These are phyloP conservation scores for Zaprionus bogoriensis DNA, from an alignment of 2,888 invertebrate species.

Conservation along the genomic window DNA sequence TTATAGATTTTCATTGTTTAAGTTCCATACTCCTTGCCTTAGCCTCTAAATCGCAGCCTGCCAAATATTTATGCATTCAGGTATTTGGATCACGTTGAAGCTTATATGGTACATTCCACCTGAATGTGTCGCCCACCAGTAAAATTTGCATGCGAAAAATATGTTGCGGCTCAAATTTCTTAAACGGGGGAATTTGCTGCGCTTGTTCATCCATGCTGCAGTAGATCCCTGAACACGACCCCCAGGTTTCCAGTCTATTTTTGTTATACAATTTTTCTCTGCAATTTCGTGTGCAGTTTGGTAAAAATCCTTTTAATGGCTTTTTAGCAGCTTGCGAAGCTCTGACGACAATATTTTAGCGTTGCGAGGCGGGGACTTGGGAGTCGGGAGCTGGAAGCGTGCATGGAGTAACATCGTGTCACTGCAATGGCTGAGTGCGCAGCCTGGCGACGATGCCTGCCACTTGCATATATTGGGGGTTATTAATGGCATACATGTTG, in stretches of 20 bases:
- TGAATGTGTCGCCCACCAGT: slow-evolving; percentile 4
- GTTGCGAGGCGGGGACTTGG: not conserved
- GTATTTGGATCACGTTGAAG: not conserved
- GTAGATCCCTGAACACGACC: not conserved
- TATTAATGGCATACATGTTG: slow-evolving; percentile 60
- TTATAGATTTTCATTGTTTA: too few species aligned
- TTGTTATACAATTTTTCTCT: slow-evolving; percentile 20
- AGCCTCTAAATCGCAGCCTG: not conserved
- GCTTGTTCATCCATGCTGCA: too few species aligned
- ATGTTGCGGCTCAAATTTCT: slow-evolving; percentile 18
- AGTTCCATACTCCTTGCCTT: too few species aligned
- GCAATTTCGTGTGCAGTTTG: slow-evolving; percentile 34
- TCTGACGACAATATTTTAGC: slow-evolving; percentile 58
- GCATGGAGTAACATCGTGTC: too few species aligned
- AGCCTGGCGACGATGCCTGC: slow-evolving; percentile 40
- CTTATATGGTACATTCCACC: not conserved
- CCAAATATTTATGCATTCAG: not conserved
- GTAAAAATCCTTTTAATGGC: slow-evolving; percentile 43
- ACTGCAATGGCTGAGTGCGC: slow-evolving; percentile 32
- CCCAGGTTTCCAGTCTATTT: slow-evolving; percentile 10
- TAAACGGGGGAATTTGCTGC: not conserved
- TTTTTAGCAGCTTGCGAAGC: slow-evolving; percentile 54
- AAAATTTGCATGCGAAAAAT: slow-evolving; percentile 37
- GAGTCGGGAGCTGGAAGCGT: slow-evolving; percentile 6
- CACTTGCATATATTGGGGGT: slow-evolving; percentile 69